phyloP scores from a whole-genome alignment of 2,113 vertebrate species.

The Platichthys stellatus region DNA sequence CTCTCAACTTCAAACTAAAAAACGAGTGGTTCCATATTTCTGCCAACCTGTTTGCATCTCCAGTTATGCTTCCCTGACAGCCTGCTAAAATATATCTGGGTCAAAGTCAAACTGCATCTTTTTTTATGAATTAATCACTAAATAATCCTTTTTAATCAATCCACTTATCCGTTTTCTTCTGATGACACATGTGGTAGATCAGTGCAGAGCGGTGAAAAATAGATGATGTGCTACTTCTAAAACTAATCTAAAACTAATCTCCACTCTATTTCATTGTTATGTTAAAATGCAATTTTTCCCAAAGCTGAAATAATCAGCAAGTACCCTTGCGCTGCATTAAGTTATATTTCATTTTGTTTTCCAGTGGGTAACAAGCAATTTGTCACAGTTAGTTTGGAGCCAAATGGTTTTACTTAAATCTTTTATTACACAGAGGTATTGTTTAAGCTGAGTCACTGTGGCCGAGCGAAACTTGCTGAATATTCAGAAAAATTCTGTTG shows the following conservation, averaged over 20 bases:
- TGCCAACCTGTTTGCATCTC: slow-evolving; percentile 39
- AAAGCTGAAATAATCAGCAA: slow-evolving; percentile 5
- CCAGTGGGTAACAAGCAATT: slow-evolving; percentile 25
- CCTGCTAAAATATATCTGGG: slow-evolving; percentile 42
- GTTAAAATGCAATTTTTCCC: slow-evolving; percentile 1
- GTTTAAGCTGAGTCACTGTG: slow-evolving; percentile 43
- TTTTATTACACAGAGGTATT: slow-evolving; percentile 60
- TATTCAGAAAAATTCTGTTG: slow-evolving; percentile 41
- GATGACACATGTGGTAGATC: slow-evolving; percentile 30
- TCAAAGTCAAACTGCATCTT: slow-evolving; percentile 49
- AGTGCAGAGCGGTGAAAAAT: background rate
- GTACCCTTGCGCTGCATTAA: slow-evolving; percentile 2
- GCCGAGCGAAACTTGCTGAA: slow-evolving; percentile 45
- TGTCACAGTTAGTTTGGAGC: slow-evolving; percentile 49
- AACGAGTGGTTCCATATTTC: slow-evolving; percentile 26
- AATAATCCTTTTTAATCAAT: slow-evolving; percentile 54
- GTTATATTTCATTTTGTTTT: slow-evolving; percentile 34
- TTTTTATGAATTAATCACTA: slow-evolving; percentile 47
- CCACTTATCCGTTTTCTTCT: slow-evolving; percentile 32
- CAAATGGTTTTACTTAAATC: slow-evolving; percentile 49
- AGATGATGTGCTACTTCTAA: slow-evolving; percentile 27
- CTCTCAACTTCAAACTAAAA: slow-evolving; percentile 36
- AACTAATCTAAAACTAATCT: slow-evolving; percentile 19
- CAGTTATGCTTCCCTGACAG: slow-evolving; percentile 28
- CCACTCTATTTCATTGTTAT: slow-evolving; percentile 1